These are phyloP conservation scores for Mystacornis crossleyi DNA, from an alignment of 2,113 vertebrate genomes.

Conservation along the genomic window DNA sequence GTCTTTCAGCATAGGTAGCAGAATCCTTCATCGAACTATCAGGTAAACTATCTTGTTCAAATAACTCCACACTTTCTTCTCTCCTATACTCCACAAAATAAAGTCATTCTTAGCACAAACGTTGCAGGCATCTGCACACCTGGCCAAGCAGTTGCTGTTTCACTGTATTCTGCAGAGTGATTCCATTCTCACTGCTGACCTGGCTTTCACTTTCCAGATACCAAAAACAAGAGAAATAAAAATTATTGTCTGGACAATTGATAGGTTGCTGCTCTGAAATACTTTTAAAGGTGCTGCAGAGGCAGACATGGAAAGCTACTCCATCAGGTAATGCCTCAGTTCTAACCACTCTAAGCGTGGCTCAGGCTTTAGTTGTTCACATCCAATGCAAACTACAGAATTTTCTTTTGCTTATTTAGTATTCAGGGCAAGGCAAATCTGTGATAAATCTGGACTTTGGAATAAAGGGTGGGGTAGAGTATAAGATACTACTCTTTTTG, in stretches of 20 bases:
- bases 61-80: neutral
- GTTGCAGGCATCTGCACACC: neutral
- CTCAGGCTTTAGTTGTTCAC: neutral
- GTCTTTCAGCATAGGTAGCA: neutral
- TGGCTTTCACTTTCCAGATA: neutral
- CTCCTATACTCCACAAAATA: neutral
- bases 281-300: neutral
- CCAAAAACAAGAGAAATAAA: neutral
- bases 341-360: neutral
- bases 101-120: neutral
- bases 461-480: neutral
- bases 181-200: fast-evolving
- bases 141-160: neutral
- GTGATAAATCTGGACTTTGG: neutral
- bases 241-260: neutral
- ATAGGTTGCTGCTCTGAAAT: neutral
- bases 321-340: neutral
- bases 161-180: neutral
- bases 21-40: neutral
- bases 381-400: neutral
- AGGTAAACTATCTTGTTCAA: neutral
- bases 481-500: neutral
- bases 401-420: neutral
- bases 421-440: neutral
- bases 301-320: neutral